A percentile compares a stretch with the other conserved stretches of the same genome.
These are phyloP conservation scores for Darevskia mixta DNA, from an alignment of 2,797 vertebrate genomes.

Conservation along the genomic window DNA sequence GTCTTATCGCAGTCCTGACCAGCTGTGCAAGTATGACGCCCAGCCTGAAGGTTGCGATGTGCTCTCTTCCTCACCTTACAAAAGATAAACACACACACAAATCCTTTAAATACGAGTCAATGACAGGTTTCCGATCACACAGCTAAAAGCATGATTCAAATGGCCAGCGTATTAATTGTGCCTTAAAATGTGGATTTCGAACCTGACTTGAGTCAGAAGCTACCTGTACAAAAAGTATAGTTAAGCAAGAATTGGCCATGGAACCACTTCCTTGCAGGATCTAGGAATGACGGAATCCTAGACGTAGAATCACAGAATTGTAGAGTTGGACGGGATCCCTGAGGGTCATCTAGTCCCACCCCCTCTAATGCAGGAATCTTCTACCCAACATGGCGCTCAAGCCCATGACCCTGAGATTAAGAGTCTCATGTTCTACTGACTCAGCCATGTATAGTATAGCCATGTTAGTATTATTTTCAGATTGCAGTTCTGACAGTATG, in stretches of 20 bases:
- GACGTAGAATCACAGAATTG: no score
- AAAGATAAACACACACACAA: constrained; percentile 35
- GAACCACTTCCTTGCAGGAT: background rate
- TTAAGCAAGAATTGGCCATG: background rate
- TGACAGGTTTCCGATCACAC: background rate
- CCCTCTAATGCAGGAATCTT: no score
- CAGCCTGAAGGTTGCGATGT: constrained; percentile 87
- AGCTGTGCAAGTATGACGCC: constrained; percentile 97
- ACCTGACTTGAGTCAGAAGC: background rate
- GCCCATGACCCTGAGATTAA: background rate
- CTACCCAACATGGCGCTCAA: no score
- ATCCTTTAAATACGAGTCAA: background rate
- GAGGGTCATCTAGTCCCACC: no score
- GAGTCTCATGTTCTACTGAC: background rate
- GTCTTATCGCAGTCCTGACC: constrained; percentile 91
- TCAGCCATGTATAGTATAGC: background rate
- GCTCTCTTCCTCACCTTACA: constrained; percentile 89
- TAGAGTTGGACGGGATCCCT: no score
- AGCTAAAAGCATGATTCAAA: background rate
- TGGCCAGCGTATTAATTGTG: background rate
- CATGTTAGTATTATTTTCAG: background rate
- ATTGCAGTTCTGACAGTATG: background rate
- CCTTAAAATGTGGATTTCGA: background rate
- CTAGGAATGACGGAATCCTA: no score
- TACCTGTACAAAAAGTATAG: background rate